Percentiles rank a stretch among this genome's conserved stretches.
Conservation (phyloP, 2,113 vertebrate genomes). For the Cephalophus harveyi region DNA sequence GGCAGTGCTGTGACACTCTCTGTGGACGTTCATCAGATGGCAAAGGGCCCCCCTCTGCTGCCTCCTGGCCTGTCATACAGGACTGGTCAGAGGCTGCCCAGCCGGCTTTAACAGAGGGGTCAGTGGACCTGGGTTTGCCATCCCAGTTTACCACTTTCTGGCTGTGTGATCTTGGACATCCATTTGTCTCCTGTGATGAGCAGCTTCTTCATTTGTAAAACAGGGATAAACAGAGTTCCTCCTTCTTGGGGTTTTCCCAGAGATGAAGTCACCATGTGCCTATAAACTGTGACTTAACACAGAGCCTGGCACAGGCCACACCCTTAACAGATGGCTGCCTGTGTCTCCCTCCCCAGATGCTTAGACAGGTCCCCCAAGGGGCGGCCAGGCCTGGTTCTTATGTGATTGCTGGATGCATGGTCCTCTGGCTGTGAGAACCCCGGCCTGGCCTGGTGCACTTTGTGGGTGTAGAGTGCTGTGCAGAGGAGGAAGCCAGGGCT, state of each 20-base stretch:
- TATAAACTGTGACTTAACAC: neutral
- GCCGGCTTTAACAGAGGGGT: neutral
- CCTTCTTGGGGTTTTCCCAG: neutral
- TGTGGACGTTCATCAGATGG: neutral
- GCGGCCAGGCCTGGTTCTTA: neutral
- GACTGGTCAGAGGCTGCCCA: neutral
- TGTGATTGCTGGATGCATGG: neutral
- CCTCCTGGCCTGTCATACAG: neutral
- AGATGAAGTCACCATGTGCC: neutral
- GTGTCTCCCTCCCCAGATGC: neutral
- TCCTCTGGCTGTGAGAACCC: neutral
- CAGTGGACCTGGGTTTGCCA: neutral
- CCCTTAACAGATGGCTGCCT: neutral
- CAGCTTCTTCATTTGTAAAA: neutral
- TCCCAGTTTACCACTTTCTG: neutral
- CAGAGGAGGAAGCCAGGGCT: neutral
- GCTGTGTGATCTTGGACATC: neutral
- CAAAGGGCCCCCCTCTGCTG: neutral
- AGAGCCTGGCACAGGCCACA: neutral
- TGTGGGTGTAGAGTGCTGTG: neutral
- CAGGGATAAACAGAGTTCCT: neutral
- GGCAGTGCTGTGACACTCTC: neutral
- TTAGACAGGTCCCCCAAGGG: neutral
- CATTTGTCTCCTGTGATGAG: neutral
- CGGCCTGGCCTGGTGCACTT: neutral